Percentiles rank a stretch among this genome's conserved stretches.
Conservation (phyloP, 2,113 vertebrate genomes). For the Coracopsis vasa region DNA sequence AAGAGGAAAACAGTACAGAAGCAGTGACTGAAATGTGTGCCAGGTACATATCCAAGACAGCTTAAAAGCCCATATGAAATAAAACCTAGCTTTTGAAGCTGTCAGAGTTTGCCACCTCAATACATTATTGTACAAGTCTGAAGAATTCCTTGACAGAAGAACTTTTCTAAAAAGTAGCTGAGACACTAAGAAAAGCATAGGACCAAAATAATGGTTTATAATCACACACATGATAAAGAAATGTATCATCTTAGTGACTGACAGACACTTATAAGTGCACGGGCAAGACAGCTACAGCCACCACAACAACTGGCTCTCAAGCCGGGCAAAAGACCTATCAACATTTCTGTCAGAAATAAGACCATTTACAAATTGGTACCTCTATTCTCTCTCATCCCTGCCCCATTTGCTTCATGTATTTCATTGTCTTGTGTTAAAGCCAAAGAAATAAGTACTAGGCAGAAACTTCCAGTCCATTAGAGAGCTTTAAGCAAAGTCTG, state of each 20-base stretch:
- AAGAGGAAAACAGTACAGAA: conserved; percentile 43
- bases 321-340: conserved; percentile 59
- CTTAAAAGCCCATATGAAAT: conserved; percentile 72
- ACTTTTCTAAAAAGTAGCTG: conserved; percentile 64
- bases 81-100: conserved; percentile 69
- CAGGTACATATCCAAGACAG: conserved; percentile 61
- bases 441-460: background rate
- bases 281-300: conserved; percentile 43
- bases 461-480: background rate
- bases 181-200: conserved; percentile 57
- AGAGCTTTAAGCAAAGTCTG: background rate
- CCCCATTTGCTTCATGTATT: conserved; percentile 24
- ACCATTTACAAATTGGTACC: conserved; percentile 57
- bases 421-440: background rate
- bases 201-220: conserved; percentile 70
- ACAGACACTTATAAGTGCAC: conserved; percentile 52
- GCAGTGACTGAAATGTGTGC: conserved; percentile 60
- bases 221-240: conserved; percentile 62
- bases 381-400: conserved; percentile 5
- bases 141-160: conserved; percentile 66
- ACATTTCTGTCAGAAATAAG: conserved; percentile 64
- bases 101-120: conserved; percentile 68
- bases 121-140: conserved; percentile 65
- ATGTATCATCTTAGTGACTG: conserved; percentile 55
- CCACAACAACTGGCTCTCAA: conserved; percentile 44